Evolutionary conservation across 2,888 invertebrate species (phyloP).

Genomic region (Rhagophthalmus giganteus): DNA sequence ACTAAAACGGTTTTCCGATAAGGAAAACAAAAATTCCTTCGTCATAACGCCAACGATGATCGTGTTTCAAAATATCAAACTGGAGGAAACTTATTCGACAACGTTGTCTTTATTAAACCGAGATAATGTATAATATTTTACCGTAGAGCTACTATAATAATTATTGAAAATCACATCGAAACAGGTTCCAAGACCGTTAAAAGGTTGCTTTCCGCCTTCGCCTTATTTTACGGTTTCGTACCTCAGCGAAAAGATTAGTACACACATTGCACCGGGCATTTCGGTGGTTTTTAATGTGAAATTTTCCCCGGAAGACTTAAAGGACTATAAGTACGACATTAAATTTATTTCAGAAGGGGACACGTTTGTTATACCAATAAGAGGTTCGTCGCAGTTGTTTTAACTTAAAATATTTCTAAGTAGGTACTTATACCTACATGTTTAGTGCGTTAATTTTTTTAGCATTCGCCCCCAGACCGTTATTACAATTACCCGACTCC

Average conservation of each 20-base stretch:
- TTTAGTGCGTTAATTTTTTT: too few relatives aligned
- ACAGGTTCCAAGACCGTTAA: slow-evolving; percentile 60
- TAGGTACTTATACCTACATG: too few relatives aligned
- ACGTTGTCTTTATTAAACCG: slow-evolving; percentile 62
- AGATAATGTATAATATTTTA: slow-evolving; percentile 59
- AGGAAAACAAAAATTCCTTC: slow-evolving; percentile 35
- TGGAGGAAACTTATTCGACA: slow-evolving; percentile 58
- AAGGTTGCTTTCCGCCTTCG: slow-evolving; percentile 57
- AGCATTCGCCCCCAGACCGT: slow-evolving; percentile 55
- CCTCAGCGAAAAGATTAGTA: slow-evolving; percentile 53
- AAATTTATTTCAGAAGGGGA: slow-evolving; percentile 60
- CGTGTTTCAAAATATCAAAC: slow-evolving; percentile 64
- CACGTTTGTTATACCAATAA: slow-evolving; percentile 61
- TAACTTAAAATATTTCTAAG: too few relatives aligned
- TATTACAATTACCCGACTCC: slow-evolving; percentile 64
- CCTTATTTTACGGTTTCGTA: slow-evolving; percentile 60
- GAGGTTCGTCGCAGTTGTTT: too few relatives aligned
- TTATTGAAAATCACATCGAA: too few relatives aligned
- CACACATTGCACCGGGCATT: slow-evolving; percentile 72
- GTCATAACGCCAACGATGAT: slow-evolving; percentile 50
- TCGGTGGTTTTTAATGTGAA: slow-evolving; percentile 63
- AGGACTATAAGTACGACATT: slow-evolving; percentile 61
- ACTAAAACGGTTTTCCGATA: slow-evolving; percentile 36
- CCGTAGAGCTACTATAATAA: too few relatives aligned
- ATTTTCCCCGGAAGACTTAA: slow-evolving; percentile 62